Percentiles rank a stretch among this genome's conserved stretches.
phyloP scores from a whole-genome alignment of 1,140 invertebrate genomes.

The Tetramorium parvispinum region DNA sequence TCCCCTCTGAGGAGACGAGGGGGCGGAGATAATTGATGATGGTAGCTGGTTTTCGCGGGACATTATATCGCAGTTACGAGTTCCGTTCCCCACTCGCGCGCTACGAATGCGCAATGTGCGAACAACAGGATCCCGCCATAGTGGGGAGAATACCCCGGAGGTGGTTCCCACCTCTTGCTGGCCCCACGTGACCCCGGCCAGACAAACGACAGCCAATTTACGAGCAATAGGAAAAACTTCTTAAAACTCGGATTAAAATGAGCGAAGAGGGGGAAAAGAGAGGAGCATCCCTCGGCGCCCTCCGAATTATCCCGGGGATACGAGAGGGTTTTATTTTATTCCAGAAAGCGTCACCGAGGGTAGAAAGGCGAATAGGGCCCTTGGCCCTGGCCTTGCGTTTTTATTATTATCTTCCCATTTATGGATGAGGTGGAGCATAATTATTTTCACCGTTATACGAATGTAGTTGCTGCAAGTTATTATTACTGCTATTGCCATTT shows the following conservation, averaged over 20 bases:
- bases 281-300: slow-evolving; percentile 47
- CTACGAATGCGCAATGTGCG: slow-evolving; percentile 38
- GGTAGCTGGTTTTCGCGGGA: slow-evolving; percentile 72
- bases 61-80: slow-evolving; percentile 78
- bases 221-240: slow-evolving; percentile 76
- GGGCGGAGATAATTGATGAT: slow-evolving; percentile 79
- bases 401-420: slow-evolving; percentile 48
- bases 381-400: slow-evolving; percentile 41
- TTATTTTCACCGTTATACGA: slow-evolving; percentile 38
- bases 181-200: slow-evolving; percentile 54
- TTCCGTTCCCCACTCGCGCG: slow-evolving; percentile 18
- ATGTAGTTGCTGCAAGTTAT: not conserved
- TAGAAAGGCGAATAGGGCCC: slow-evolving; percentile 10
- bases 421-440: slow-evolving; percentile 3
- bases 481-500: not conserved
- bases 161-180: slow-evolving; percentile 57
- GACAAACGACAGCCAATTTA: slow-evolving; percentile 83
- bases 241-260: slow-evolving; percentile 83
- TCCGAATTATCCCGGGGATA: slow-evolving; percentile 60
- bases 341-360: slow-evolving; percentile 30
- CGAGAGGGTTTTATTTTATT: slow-evolving; percentile 78
- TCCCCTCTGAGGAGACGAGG: slow-evolving; percentile 39
- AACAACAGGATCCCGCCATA: slow-evolving; percentile 26
- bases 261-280: slow-evolving; percentile 50
- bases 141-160: slow-evolving; percentile 27